A percentile compares a stretch with the other conserved stretches of the same genome.
Conservation (phyloP, 2,113 vertebrate species). For the Toxotes chatareus region DNA sequence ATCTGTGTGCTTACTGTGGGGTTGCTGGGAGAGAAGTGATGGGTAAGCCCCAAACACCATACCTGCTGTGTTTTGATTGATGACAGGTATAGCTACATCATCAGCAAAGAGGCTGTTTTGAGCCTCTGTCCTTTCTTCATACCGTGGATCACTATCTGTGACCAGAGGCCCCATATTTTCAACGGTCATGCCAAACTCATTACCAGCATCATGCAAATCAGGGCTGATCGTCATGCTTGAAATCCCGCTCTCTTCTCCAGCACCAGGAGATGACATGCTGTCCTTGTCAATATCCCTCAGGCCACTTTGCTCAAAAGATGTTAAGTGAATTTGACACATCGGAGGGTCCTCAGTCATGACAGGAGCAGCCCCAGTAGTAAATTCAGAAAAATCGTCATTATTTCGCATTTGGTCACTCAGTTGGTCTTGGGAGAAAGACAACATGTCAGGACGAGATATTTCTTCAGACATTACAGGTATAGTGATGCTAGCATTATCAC, state of each 20-base stretch:
- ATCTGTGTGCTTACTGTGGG: not conserved
- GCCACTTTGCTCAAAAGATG: conserved; percentile 24
- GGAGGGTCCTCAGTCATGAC: not conserved
- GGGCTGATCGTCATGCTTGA: conserved; percentile 73
- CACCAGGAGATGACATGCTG: conserved; percentile 19
- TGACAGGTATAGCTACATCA: not conserved
- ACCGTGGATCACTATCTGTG: not conserved
- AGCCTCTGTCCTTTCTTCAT: not conserved
- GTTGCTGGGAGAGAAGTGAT: not conserved
- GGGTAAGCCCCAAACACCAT: not conserved
- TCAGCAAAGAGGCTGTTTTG: conserved; percentile 9
- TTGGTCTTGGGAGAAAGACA: conserved; percentile 6
- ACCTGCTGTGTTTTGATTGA: not conserved
- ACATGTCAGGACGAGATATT: not conserved
- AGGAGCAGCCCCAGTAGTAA: not conserved
- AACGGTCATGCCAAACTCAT: not conserved
- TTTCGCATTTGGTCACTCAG: not conserved
- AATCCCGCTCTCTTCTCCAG: conserved; percentile 70
- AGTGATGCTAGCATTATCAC: not conserved
- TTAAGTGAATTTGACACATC: not conserved
- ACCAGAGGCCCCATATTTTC: not conserved
- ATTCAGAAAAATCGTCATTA: not conserved
- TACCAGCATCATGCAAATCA: conserved; percentile 22
- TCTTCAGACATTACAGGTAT: not conserved
- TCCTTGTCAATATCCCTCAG: not conserved